A percentile compares a stretch with the other conserved stretches of the same genome.
phyloP scores from a whole-genome alignment of 2,888 invertebrate species.

The Ganaspis brasiliensis region DNA sequence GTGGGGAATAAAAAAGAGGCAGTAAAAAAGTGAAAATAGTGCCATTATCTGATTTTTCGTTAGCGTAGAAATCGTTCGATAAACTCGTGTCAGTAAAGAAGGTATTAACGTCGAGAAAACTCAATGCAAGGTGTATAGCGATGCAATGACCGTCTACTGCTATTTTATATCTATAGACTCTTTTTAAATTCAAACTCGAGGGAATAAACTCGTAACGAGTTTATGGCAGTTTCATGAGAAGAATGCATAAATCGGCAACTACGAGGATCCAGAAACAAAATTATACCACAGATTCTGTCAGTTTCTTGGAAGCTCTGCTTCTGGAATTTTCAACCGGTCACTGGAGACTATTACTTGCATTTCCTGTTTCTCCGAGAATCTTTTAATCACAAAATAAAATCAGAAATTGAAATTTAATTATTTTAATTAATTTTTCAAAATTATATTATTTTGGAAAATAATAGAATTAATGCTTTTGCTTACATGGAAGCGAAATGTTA shows the following conservation, averaged over 20 bases:
- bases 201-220: conserved; percentile 34
- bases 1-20: too few species aligned
- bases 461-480: background rate
- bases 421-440: too few species aligned
- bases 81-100: too few species aligned
- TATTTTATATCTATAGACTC: background rate
- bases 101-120: conserved; percentile 1
- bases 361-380: too few species aligned
- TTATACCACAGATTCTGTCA: conserved; percentile 6
- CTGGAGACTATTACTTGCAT: background rate
- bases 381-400: background rate
- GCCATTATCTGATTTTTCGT: too few species aligned
- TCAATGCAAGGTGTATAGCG: background rate
- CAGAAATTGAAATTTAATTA: too few species aligned
- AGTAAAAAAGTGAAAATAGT: too few species aligned
- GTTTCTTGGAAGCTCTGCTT: background rate
- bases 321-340: background rate
- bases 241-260: conserved; percentile 33
- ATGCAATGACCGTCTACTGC: background rate
- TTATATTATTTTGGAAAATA: background rate
- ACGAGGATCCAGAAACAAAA: conserved; percentile 1
- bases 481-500: too few species aligned
- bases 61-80: too few species aligned
- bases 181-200: conserved; percentile 24
- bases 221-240: conserved; percentile 23